Base-by-base conservation (phyloP, 2,113 vertebrate species). In the Dolichallabes microphthalmus region DNA sequence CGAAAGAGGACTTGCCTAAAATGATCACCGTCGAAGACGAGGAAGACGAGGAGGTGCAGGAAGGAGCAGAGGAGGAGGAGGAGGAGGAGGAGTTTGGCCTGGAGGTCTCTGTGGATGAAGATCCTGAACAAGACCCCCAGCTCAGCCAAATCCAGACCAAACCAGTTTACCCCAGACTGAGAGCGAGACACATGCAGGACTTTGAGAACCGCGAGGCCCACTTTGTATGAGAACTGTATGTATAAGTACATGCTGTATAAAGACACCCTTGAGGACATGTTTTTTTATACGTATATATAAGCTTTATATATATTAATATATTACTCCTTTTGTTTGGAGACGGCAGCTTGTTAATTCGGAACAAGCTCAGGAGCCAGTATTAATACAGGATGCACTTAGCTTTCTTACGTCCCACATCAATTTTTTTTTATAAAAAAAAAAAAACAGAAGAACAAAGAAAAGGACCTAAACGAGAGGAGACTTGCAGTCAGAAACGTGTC, bases 171-270 rank as follows among this genome's bases (percentile, higher is more conserved):
- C 97, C 96, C 91, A 97, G 97, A 95, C 95, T 97, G 1, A 90
- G 96, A 89, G 94, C 97, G 83, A 95, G 97, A 86, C 96, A 95
- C 63, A 95, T 99, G 83, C 97, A 96, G 89, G 97, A 98, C 93
- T 94, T 96, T 5, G 97, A 99, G 90, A 96, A 96, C 83, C 94
- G 98, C 88, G 95, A 97, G 90, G 97, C 97, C 81, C 97, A 99
- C 88, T 99, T 99, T 91, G 98, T 99, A 86, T 99, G 95, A 95
- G 76, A 69, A 64, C 39, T 55, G 19, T 61, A 52, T 14, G 14
- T n/a, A 35, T 69, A 35, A 10, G 17, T 2, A 73, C 75, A 82
- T 76, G 80, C 39, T 52, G 35, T 73, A 8, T 74, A n/a, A 76
- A 53, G 75, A 77, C 1, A 17, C 27, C 27, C 15, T 32, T 2